Conservation (phyloP, 2,888 invertebrate species). For the Danaus chrysippus region DNA sequence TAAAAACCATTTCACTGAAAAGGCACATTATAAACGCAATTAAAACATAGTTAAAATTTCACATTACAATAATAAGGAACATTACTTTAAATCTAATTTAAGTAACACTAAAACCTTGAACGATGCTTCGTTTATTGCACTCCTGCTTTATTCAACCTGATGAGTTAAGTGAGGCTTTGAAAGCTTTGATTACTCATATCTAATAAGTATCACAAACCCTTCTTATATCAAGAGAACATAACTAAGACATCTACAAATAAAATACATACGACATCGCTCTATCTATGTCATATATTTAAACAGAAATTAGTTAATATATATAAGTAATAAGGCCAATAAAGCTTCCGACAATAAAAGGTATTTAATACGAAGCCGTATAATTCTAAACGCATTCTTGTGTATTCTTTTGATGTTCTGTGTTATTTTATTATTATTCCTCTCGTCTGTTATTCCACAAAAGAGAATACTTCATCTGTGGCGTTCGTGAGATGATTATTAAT, state of each 20-base stretch:
- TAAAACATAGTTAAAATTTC: too few relatives aligned
- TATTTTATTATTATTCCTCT: slow-evolving; percentile 27
- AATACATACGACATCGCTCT: not conserved
- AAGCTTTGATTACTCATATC: too few relatives aligned
- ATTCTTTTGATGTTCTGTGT: slow-evolving; percentile 21
- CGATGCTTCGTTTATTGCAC: too few relatives aligned
- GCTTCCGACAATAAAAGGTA: not conserved
- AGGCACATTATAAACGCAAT: too few relatives aligned
- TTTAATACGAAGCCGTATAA: slow-evolving; percentile 7
- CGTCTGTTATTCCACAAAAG: slow-evolving; percentile 30
- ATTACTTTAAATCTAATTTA: too few relatives aligned
- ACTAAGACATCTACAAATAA: not conserved
- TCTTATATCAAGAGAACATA: too few relatives aligned
- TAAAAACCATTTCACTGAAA: too few relatives aligned
- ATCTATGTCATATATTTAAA: not conserved
- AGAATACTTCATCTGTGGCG: slow-evolving; percentile 27
- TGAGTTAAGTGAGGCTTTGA: too few relatives aligned
- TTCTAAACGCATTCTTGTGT: slow-evolving; percentile 16
- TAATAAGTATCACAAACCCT: too few relatives aligned
- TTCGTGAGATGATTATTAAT: slow-evolving; percentile 31
- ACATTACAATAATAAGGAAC: too few relatives aligned
- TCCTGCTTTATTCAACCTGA: too few relatives aligned
- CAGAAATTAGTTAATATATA: not conserved
- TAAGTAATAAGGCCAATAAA: not conserved
- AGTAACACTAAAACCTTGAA: too few relatives aligned